Base-by-base conservation (phyloP, 2,113 vertebrate species). In the Oncorhynchus masou region DNA sequence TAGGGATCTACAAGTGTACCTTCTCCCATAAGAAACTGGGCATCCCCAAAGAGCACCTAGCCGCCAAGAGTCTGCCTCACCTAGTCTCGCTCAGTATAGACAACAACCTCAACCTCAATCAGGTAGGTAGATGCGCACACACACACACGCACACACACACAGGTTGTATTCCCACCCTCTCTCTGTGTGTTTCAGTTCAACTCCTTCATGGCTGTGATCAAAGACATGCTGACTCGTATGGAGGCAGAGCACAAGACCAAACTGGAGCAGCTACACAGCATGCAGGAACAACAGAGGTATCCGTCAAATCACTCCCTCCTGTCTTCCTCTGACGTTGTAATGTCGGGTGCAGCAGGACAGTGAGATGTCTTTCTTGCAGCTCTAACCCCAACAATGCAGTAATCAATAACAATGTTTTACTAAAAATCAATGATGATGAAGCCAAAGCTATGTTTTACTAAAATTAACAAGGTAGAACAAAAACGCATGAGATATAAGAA, bases 241-340 rank as follows among this genome's bases (percentile, higher is more conserved):
- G 98, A 99, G 90, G 80, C 92, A 19, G 98, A 99, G 72, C 98
- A 99, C 89, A 99, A 97, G 93, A 98, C 96, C 74, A 99, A 99
- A 88, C 90, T 99, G 89, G 98, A 99, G 76, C 98, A 99, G 81
- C 93, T 99, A 78, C 97, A 99, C 74, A 73, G 92, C 83, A 99
- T 99, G 97, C 97, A 99, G 88, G 97, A 99, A 81, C 97, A 99
- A 80, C 97, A 99, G 85, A 99, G 95, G 98, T 99, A 87, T 92
- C 88, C 88, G 9, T 76, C 19, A 34, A 1, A 5, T 20, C 31
- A 27, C 12, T 54, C 16, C 51, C 16, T 19, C 4, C 16, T 54
- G 12, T 54, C 16, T 19, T 19, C 16, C 16, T 54, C 51, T 54
- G 3, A 54, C 1, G 15, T 15, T 54, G 4, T 54, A 54, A 45